Conservation (phyloP, 2,888 invertebrate genomes). For the Julus scandinavius region DNA sequence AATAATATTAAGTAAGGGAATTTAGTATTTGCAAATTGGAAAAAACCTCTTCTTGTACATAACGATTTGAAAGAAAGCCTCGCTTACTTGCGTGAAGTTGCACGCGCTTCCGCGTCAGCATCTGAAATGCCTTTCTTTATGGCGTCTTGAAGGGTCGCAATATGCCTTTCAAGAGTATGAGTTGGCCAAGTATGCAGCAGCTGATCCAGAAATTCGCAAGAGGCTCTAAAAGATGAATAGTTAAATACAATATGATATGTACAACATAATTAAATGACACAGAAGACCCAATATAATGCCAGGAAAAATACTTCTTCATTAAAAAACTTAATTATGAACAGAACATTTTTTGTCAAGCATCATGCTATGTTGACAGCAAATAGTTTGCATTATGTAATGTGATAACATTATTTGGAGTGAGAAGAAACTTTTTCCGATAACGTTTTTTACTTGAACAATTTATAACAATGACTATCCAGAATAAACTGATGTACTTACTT, state of each 20-base stretch:
- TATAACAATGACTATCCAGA: no score
- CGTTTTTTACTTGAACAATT: background rate
- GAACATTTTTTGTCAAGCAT: no score
- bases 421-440: background rate
- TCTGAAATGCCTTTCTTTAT: conserved; percentile 84
- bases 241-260: no score
- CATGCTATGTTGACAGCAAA: no score
- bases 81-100: conserved; percentile 80
- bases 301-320: no score
- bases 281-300: no score
- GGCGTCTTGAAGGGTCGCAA: conserved; percentile 80
- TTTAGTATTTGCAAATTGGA: background rate
- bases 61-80: background rate
- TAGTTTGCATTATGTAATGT: background rate
- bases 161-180: conserved; percentile 82
- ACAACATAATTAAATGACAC: no score
- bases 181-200: conserved; percentile 90
- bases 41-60: background rate
- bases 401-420: background rate
- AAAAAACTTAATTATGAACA: no score
- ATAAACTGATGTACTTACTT: conserved; percentile 62
- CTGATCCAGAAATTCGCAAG: conserved; percentile 84
- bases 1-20: background rate
- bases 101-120: conserved; percentile 91
- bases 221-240: conserved; percentile 68